These are phyloP conservation scores for Deroptyus accipitrinus DNA, from an alignment of 2,113 vertebrate species.

Conservation along the genomic window DNA sequence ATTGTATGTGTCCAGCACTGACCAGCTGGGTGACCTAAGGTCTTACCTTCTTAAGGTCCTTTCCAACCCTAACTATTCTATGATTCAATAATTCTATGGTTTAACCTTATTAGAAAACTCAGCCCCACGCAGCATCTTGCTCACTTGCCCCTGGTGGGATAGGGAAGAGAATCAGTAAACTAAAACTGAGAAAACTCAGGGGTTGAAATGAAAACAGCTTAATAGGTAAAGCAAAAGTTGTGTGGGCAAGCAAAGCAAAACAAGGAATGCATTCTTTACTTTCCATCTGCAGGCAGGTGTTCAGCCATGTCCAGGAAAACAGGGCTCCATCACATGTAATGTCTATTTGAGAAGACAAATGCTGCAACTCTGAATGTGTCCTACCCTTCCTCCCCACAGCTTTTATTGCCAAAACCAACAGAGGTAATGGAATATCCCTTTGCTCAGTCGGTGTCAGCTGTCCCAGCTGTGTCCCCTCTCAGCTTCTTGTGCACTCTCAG, in stretches of 20 bases:
- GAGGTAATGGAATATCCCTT: background rate
- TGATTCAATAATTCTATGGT: background rate
- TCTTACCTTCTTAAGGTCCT: background rate
- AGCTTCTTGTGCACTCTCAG: background rate
- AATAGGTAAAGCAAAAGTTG: background rate
- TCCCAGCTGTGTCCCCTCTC: background rate
- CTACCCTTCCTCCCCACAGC: background rate
- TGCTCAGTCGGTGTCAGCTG: background rate
- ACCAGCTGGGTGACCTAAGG: background rate
- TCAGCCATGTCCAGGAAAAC: background rate
- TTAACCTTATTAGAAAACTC: background rate
- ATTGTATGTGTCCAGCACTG: background rate
- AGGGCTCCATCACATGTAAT: accelerated
- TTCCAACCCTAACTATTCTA: background rate
- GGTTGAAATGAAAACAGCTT: background rate
- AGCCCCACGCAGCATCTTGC: accelerated
- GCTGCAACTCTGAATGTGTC: accelerated
- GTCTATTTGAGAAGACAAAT: background rate
- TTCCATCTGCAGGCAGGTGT: accelerated
- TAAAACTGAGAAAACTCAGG: background rate
- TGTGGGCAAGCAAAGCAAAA: background rate
- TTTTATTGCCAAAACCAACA: background rate
- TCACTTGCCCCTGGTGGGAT: background rate
- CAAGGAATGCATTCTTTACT: background rate
- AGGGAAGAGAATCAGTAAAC: background rate